These are phyloP conservation scores for Crypturellus tataupa DNA, from an alignment of 2,797 vertebrate species.

Conservation along the genomic window DNA sequence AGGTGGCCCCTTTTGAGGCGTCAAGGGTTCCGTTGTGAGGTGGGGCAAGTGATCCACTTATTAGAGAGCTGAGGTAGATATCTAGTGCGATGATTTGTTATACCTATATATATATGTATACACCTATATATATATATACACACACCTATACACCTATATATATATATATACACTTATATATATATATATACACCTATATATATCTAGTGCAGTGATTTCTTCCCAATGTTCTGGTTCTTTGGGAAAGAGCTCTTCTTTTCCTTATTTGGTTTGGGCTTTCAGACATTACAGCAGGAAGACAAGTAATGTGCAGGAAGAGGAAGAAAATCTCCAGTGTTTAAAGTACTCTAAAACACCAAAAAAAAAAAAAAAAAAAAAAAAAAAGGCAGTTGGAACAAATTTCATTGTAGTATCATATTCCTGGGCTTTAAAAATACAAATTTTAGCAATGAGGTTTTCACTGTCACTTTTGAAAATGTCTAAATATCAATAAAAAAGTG, in stretches of 20 bases:
- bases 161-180: no score
- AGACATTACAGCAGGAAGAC: background rate
- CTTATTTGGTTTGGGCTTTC: conserved; percentile 40
- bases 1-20: no score
- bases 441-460: background rate
- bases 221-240: conserved; percentile 50
- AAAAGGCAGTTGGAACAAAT: background rate
- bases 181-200: no score
- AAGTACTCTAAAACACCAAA: background rate
- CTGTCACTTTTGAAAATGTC: background rate
- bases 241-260: conserved; percentile 28
- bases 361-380: no score
- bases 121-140: no score
- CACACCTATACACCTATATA: no score
- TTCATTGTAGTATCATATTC: background rate
- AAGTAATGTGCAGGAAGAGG: background rate
- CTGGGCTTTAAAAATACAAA: background rate
- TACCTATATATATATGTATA: no score
- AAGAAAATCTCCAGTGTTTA: background rate
- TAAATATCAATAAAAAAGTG: background rate
- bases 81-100: conserved; percentile 18
- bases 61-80: conserved; percentile 24
- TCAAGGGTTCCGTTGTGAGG: no score
- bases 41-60: background rate
- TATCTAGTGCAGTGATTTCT: background rate